Evolutionary conservation across 2,113 vertebrate genomes (phyloP), one percentile per base, ranked within the genome.

Genomic region (Myotis davidii): DNA sequence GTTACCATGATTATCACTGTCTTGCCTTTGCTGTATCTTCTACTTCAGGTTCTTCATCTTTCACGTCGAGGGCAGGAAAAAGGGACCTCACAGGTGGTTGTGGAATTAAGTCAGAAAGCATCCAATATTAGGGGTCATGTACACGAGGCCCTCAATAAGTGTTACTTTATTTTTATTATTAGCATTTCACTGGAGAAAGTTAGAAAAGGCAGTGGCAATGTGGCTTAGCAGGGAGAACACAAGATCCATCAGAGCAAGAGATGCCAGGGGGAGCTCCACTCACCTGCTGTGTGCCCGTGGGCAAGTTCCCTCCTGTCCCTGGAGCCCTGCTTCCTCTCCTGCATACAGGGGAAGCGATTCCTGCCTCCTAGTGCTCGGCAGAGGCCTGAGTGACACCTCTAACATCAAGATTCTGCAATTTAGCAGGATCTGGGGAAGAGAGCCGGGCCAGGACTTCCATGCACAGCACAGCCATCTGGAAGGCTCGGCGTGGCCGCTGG

Each of bases 381-480:
- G 61, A 39, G 27, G 12, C 25, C 48, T 8, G 25, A 39, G 25
- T 11, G 18, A 77, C 13, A 8, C 9, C 42, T 34, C 4, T 1
- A 37, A 69, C 0, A 4, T 27, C 14, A 29, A 64, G 45, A 32
- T 54, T 50, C 73, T 50, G 4, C 16, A 29, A 4, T 32, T 42
- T 13, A 79, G 76, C 34, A 23, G 72, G 45, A n/a, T 69, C 85
- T 87, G 76, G 6, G 6, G 32, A 32, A 72, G 67, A 56, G 8
- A 95, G 81, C 17, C 37, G n/a, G 74, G 42, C 25, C 27, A 20
- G 74, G 61, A 12, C 37, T 12, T 23, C 32, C 25, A 32, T n/a
- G 29, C 45, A 18, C 5, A 14, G 81, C 96, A 61, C 90, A 78
- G 83, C 61, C 4, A 12, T 56, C 48, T 90, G 79, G 95, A 98